Evolutionary conservation across 2,113 vertebrate genomes (phyloP).

Genomic region (Xenus cinereus): DNA sequence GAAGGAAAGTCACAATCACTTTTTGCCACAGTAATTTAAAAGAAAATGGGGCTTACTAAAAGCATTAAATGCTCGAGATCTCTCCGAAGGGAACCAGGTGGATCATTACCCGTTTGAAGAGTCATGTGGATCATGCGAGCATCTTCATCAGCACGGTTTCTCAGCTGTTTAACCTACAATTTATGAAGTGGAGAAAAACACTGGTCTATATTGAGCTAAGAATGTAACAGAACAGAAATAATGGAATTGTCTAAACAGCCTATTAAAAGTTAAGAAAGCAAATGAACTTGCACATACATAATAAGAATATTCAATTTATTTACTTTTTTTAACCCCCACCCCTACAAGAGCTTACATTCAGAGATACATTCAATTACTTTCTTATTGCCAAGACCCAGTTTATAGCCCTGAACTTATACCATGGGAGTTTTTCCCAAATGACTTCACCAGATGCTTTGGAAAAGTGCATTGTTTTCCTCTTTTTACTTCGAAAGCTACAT

Average conservation of each 20-base stretch:
- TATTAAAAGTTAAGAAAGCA: not conserved
- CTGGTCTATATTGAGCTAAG: not conserved
- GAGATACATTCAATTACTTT: not conserved
- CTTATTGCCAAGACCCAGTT: not conserved
- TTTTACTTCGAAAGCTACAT: not conserved
- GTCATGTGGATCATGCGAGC: constrained; percentile 96
- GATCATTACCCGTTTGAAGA: constrained; percentile 92
- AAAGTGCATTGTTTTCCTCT: not conserved
- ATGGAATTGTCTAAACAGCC: not conserved
- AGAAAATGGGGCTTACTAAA: constrained; percentile 77
- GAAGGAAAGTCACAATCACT: not conserved
- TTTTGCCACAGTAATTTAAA: not conserved
- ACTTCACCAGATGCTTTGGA: not conserved
- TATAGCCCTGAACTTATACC: not conserved
- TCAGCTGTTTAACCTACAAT: constrained; percentile 91
- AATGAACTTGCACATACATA: not conserved
- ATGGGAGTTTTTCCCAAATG: not conserved
- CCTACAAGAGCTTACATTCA: not conserved
- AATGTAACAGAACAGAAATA: not conserved
- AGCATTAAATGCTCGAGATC: constrained; percentile 96
- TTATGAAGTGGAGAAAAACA: not conserved
- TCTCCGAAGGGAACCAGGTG: constrained; percentile 85
- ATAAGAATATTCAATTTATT: not conserved
- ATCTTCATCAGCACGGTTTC: constrained; percentile 96
- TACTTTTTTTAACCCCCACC: not conserved